These are phyloP conservation scores for Phycodurus eques DNA, from an alignment of 2,113 vertebrate genomes.

Conservation along the genomic window DNA sequence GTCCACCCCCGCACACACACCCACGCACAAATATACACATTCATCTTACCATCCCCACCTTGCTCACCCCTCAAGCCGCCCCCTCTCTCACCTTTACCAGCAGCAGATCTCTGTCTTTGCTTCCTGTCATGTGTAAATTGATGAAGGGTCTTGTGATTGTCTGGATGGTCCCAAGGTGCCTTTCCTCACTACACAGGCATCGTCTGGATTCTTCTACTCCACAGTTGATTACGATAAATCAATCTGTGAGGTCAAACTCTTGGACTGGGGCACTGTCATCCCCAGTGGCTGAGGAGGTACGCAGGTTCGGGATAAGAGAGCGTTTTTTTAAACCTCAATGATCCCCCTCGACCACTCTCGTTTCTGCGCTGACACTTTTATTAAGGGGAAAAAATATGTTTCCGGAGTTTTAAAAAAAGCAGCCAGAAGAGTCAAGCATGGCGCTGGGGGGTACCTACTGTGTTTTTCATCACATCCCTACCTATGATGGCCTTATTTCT, in stretches of 20 bases:
- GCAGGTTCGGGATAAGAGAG: conserved; percentile 47
- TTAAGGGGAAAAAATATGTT: conserved; percentile 59
- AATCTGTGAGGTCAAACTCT: conserved; percentile 73
- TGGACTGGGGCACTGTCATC: conserved; percentile 61
- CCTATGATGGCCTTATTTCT: conserved; percentile 54
- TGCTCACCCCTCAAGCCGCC: conserved; percentile 20
- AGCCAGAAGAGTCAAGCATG: not conserved
- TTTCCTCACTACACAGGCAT: conserved; percentile 66
- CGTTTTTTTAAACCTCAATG: conserved; percentile 43
- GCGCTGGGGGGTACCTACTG: conserved; percentile 16
- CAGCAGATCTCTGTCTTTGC: conserved; percentile 61
- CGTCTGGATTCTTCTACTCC: conserved; percentile 65
- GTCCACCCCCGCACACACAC: conserved; percentile 37
- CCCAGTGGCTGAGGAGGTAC: conserved; percentile 46
- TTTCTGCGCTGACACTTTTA: conserved; percentile 64
- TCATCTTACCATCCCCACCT: conserved; percentile 40
- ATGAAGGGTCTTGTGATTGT: conserved; percentile 72
- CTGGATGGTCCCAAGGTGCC: conserved; percentile 77
- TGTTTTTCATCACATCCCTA: conserved; percentile 55
- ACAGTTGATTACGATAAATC: conserved; percentile 77
- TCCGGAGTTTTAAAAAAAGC: conserved; percentile 23
- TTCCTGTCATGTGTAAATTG: conserved; percentile 76
- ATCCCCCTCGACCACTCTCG: conserved; percentile 48
- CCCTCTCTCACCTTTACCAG: conserved; percentile 39
- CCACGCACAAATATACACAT: conserved; percentile 29